phyloP scores from a whole-genome alignment of 2,113 vertebrate species.

The Albula glossodonta region DNA sequence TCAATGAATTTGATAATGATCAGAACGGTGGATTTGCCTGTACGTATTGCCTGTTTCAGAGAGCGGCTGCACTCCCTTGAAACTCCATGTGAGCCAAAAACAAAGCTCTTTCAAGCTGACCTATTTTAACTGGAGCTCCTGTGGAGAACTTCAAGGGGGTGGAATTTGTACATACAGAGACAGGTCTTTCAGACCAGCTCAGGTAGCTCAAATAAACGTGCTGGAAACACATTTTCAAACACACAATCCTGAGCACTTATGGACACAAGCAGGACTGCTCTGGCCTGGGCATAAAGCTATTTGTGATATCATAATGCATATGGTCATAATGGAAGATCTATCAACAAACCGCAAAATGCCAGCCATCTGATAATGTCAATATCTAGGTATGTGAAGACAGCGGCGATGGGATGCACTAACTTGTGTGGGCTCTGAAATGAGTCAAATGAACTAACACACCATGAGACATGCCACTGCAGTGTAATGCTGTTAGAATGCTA shows the following conservation, averaged over 20 bases:
- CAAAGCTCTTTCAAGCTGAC: conserved; percentile 13
- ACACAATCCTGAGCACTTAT: not conserved
- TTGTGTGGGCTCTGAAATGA: too few species aligned
- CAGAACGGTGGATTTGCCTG: not conserved
- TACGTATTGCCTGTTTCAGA: not conserved
- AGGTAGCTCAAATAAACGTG: not conserved
- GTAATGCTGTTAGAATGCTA: too few species aligned
- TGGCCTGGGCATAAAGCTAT: too few species aligned
- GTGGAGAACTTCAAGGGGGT: not conserved
- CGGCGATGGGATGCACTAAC: too few species aligned
- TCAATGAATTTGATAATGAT: too few species aligned
- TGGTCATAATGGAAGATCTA: too few species aligned
- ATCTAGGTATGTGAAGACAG: too few species aligned
- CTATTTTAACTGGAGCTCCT: conserved; percentile 5
- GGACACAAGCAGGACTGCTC: not conserved
- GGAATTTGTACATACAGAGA: not conserved
- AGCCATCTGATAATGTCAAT: too few species aligned
- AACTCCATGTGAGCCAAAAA: not conserved
- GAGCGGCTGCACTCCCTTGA: not conserved
- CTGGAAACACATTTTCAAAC: not conserved
- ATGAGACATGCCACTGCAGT: too few species aligned
- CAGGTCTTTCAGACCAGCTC: not conserved
- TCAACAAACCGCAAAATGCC: too few species aligned
- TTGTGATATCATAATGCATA: too few species aligned
- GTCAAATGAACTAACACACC: too few species aligned